Conservation (phyloP, 2,113 vertebrate species). For the Eptesicus fuscus region DNA sequence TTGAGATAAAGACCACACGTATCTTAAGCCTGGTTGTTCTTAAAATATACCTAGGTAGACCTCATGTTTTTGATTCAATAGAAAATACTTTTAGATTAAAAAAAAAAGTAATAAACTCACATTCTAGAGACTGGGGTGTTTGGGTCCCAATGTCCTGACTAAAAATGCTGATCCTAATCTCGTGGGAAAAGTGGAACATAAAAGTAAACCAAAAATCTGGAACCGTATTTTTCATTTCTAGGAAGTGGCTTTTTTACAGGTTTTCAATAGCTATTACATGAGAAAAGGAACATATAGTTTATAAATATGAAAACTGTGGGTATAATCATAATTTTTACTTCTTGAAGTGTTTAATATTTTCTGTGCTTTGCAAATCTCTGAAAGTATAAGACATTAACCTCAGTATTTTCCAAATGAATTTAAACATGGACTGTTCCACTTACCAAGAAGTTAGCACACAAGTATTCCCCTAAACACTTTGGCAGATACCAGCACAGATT, state of each 20-base stretch:
- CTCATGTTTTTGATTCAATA: neutral
- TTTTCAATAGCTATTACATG: neutral
- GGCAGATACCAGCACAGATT: neutral
- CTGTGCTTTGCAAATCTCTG: neutral
- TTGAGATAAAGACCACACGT: neutral
- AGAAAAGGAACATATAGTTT: neutral
- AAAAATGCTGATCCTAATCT: neutral
- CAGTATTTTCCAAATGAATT: neutral
- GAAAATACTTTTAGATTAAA: neutral
- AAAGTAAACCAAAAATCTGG: neutral
- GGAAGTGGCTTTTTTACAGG: neutral
- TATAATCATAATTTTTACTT: neutral
- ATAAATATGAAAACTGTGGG: neutral
- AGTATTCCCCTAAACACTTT: neutral
- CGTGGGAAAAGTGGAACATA: neutral
- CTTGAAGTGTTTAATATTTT: neutral
- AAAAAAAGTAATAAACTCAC: neutral
- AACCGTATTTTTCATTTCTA: neutral
- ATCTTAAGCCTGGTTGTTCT: neutral
- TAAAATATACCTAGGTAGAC: neutral
- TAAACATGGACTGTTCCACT: neutral
- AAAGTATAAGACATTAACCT: neutral
- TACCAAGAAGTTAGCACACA: neutral
- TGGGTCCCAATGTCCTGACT: neutral
- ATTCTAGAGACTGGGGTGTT: neutral